Evolutionary conservation across 2,113 vertebrate genomes (phyloP).

Genomic region (Podarcis muralis): DNA sequence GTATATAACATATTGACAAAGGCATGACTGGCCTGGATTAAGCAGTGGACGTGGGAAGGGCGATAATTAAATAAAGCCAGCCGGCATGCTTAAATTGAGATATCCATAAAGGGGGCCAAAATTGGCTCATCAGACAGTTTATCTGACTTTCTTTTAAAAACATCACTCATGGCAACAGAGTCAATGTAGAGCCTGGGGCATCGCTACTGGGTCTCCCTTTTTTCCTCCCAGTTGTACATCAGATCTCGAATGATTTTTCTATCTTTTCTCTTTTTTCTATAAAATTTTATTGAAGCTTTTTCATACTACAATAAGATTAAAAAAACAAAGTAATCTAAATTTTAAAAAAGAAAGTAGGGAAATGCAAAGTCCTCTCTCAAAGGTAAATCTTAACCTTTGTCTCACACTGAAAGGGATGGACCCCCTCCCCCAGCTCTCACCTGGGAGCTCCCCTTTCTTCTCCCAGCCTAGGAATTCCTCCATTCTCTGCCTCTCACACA

Average conservation of each 20-base stretch:
- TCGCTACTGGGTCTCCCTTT: constrained; percentile 44
- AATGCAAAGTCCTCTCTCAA: no score
- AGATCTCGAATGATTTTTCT: constrained; percentile 51
- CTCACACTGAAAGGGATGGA: no score
- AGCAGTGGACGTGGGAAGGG: neutral
- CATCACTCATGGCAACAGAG: constrained; percentile 21
- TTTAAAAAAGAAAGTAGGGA: no score
- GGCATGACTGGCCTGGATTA: neutral
- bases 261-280: no score
- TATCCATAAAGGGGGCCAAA: constrained; percentile 36
- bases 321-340: no score
- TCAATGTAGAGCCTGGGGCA: constrained; percentile 54
- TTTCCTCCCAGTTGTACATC: constrained; percentile 52
- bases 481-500: no score
- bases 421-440: no score
- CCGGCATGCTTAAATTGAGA: constrained; percentile 11
- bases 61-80: neutral
- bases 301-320: no score
- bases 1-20: neutral
- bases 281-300: no score
- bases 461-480: no score
- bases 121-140: constrained; percentile 35
- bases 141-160: constrained; percentile 33
- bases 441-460: no score
- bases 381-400: no score